A percentile compares a stretch with the other conserved stretches of the same genome.
Conservation (phyloP, 1,140 invertebrate genomes). For the Pseudobourletiella spinata region DNA sequence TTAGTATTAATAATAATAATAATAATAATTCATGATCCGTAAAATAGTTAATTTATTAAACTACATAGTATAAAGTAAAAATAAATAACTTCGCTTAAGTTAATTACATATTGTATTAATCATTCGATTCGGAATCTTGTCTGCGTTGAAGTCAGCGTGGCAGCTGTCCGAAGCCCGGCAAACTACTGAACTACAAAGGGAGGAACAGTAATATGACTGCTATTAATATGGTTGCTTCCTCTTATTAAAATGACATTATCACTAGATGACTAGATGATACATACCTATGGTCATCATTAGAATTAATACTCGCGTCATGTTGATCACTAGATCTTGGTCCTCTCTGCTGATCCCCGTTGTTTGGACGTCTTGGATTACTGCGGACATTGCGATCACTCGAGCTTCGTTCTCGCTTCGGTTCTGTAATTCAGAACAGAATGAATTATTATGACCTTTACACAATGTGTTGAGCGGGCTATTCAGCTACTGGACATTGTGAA, state of each 20-base stretch:
- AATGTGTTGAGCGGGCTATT: background rate
- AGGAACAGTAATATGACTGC: background rate
- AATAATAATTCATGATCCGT: background rate
- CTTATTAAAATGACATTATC: no score
- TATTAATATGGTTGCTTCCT: no score
- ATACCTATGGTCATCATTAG: no score
- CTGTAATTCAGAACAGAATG: background rate
- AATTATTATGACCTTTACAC: background rate
- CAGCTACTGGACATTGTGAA: no score
- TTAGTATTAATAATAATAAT: no score
- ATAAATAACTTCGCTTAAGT: background rate
- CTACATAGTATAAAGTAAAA: background rate
- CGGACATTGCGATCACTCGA: background rate
- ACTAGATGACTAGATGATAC: no score
- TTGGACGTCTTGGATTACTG: background rate
- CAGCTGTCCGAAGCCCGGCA: background rate
- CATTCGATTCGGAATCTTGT: background rate
- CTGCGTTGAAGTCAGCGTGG: background rate
- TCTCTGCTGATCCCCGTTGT: background rate
- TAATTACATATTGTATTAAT: constrained; percentile 5
- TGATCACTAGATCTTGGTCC: background rate
- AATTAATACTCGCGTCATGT: constrained; percentile 1
- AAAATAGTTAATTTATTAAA: constrained; percentile 3
- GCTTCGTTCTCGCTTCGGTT: background rate
- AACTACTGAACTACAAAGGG: background rate